Evolutionary conservation across 2,113 vertebrate species (phyloP).

Genomic region (Podarcis cretensis): DNA sequence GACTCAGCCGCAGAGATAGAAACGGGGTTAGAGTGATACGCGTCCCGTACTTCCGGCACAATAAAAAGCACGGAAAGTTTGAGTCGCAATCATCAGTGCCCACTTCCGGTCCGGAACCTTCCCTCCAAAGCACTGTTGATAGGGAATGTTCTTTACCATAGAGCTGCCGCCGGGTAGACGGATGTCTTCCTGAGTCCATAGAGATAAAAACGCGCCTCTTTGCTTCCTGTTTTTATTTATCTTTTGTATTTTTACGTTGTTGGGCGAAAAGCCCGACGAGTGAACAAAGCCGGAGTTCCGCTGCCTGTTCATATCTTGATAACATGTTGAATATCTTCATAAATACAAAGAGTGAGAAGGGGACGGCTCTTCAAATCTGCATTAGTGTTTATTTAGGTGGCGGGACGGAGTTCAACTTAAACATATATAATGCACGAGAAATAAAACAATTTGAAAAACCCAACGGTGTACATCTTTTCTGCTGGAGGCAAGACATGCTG

Average conservation of each 20-base stretch:
- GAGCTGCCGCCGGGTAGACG: neutral
- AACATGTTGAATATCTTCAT: too few species aligned
- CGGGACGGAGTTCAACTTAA: too few species aligned
- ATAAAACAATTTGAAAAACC: too few species aligned
- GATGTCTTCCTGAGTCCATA: neutral
- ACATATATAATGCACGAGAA: too few species aligned
- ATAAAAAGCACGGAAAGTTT: neutral
- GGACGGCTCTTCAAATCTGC: neutral
- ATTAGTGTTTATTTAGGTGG: neutral
- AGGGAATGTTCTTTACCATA: neutral
- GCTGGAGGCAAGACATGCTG: too few species aligned
- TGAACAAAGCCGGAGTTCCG: neutral
- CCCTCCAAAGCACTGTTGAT: neutral
- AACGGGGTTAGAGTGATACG: rapidly evolving
- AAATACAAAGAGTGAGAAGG: neutral
- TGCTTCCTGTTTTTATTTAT: neutral
- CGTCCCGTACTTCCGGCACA: neutral
- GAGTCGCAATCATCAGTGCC: too few species aligned
- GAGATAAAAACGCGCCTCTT: neutral
- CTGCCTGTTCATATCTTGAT: neutral
- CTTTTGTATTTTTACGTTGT: neutral
- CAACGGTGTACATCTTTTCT: too few species aligned
- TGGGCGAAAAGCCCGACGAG: neutral
- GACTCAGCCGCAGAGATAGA: neutral
- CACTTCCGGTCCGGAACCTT: neutral